A percentile compares a stretch with the other conserved stretches of the same genome.
Conservation (phyloP, 2,797 vertebrate species). For the Catostomus latipinnis region DNA sequence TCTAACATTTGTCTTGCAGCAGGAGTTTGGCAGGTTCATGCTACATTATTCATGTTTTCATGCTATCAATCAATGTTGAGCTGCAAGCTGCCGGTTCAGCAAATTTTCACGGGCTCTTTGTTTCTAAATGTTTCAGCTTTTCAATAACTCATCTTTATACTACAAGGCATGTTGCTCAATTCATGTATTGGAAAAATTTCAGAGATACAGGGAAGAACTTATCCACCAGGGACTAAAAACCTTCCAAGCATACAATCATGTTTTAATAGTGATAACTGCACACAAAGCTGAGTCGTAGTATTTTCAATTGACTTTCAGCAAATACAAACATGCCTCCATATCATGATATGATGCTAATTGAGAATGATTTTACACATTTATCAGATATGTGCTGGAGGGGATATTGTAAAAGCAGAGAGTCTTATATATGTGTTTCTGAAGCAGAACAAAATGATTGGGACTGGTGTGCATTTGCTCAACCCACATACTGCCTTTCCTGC, state of each 20-base stretch:
- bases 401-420: slow-evolving; percentile 19
- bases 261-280: not conserved
- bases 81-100: slow-evolving; percentile 56
- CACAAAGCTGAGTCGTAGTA: not conserved
- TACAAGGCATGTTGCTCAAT: slow-evolving; percentile 30
- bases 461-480: slow-evolving; percentile 46
- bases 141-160: slow-evolving; percentile 55
- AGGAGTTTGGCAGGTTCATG: slow-evolving; percentile 50
- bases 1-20: slow-evolving; percentile 67
- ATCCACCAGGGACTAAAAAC: not conserved
- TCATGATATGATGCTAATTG: not conserved
- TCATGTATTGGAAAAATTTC: slow-evolving; percentile 11
- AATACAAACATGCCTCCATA: slow-evolving; percentile 4
- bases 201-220: not conserved
- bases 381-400: slow-evolving; percentile 13
- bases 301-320: not conserved
- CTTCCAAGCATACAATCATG: not conserved
- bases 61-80: slow-evolving; percentile 68
- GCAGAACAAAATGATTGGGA: slow-evolving; percentile 25
- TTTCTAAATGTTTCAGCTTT: slow-evolving; percentile 61
- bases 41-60: slow-evolving; percentile 72
- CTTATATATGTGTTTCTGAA: slow-evolving; percentile 20
- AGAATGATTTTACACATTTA: not conserved
- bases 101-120: slow-evolving; percentile 55
- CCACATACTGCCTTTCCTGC: slow-evolving; percentile 52